Conservation (phyloP, 2,888 invertebrate genomes). For the Altica lythri region DNA sequence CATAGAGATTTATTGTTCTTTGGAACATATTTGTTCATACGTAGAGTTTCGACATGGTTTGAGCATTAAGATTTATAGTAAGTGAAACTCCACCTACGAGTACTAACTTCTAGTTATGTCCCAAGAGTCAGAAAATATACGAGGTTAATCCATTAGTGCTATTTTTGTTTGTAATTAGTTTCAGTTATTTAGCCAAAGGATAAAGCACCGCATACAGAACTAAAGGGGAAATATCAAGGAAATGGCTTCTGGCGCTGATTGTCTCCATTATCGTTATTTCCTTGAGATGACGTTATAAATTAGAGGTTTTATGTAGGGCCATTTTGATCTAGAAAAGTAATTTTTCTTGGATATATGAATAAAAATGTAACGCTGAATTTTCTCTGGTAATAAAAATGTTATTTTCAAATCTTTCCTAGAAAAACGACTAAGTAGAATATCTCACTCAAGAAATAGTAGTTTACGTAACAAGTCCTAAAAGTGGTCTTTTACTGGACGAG, state of each 20-base stretch:
- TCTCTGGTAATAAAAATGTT: no score
- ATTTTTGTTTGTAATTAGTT: conserved; percentile 19
- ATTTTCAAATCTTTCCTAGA: no score
- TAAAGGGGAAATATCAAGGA: conserved; percentile 1
- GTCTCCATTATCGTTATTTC: neutral
- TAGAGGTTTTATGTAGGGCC: no score
- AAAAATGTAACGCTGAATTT: no score
- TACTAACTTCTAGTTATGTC: conserved; percentile 11
- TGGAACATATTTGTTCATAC: conserved; percentile 17
- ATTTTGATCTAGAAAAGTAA: no score
- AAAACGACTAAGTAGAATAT: no score
- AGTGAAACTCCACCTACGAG: conserved; percentile 7
- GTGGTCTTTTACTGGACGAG: no score
- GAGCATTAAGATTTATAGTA: conserved; percentile 20
- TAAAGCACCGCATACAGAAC: neutral
- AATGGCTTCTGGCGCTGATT: neutral
- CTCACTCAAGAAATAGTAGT: no score
- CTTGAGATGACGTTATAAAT: neutral
- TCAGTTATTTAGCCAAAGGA: conserved; percentile 5
- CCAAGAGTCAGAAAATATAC: conserved; percentile 20
- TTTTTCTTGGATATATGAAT: no score
- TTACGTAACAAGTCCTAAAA: no score
- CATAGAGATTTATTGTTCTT: conserved; percentile 10
- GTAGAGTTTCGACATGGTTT: conserved; percentile 22
- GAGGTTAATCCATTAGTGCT: conserved; percentile 17